These are phyloP conservation scores for Plectropomus leopardus DNA, from an alignment of 2,113 vertebrate genomes.

Conservation along the genomic window DNA sequence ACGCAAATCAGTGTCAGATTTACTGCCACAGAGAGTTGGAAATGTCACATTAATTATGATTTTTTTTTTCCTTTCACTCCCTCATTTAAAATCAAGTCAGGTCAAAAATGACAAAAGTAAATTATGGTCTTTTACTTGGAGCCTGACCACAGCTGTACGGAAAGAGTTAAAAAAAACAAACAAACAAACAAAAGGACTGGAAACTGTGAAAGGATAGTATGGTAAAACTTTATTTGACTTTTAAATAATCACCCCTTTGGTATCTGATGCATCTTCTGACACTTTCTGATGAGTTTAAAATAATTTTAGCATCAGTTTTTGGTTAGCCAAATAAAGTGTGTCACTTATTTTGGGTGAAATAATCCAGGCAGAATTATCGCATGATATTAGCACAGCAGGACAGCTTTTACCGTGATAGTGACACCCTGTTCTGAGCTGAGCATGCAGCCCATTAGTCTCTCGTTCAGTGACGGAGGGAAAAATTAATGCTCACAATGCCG, in stretches of 20 bases:
- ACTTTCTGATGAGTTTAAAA: constrained; percentile 8
- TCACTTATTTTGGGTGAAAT: constrained; percentile 22
- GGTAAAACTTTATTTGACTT: neutral
- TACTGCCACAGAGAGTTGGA: neutral
- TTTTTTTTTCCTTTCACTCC: neutral
- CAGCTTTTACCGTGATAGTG: constrained; percentile 44
- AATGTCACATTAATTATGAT: neutral
- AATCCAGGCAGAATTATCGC: constrained; percentile 40
- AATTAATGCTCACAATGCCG: constrained; percentile 42
- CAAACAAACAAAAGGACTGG: too few relatives aligned
- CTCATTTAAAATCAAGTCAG: neutral
- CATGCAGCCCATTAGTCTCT: constrained; percentile 49
- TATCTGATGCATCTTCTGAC: too few relatives aligned
- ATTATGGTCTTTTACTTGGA: neutral
- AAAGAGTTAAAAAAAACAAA: neutral
- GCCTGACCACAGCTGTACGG: neutral
- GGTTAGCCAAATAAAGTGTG: constrained; percentile 15
- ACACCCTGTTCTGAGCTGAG: constrained; percentile 35
- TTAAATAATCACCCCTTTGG: neutral
- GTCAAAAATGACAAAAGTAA: neutral
- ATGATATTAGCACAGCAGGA: constrained; percentile 46
- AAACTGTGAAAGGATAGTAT: neutral
- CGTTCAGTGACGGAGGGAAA: constrained; percentile 26
- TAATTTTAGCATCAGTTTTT: constrained; percentile 7
- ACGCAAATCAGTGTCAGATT: neutral